A percentile compares a stretch with the other conserved stretches of the same genome.
Conservation (phyloP, 2,797 vertebrate genomes). For the Acanthornis magna region DNA sequence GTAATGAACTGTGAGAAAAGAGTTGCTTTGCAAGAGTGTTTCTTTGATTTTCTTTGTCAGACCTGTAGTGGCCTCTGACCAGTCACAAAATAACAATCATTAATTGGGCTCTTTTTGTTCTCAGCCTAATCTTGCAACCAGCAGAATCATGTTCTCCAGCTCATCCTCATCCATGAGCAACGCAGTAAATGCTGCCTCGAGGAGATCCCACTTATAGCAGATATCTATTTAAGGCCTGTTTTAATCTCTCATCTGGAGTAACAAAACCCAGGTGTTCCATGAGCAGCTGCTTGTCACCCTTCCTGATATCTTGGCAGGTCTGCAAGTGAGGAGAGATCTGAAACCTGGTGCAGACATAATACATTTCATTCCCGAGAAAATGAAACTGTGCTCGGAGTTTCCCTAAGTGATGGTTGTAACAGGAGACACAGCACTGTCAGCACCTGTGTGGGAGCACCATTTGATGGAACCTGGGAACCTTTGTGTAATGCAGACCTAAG, state of each 20-base stretch:
- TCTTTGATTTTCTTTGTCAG: constrained; percentile 31
- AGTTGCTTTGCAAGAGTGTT: constrained; percentile 6
- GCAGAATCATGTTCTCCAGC: neutral
- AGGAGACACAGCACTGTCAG: neutral
- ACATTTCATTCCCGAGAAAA: constrained; percentile 37
- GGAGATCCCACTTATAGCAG: neutral
- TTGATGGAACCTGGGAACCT: neutral
- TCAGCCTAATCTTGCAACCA: neutral
- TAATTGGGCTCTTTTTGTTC: neutral
- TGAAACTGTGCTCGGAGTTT: constrained; percentile 12
- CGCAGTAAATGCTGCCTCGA: neutral
- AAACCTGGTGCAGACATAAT: constrained; percentile 16
- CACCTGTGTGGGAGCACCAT: neutral
- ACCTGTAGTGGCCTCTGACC: neutral
- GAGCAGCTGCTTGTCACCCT: constrained; percentile 23
- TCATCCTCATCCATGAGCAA: neutral
- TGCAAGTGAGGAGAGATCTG: constrained; percentile 27
- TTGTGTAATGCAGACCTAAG: neutral
- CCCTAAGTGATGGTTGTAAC: neutral
- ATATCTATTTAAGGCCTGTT: neutral
- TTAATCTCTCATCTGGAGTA: neutral
- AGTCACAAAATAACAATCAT: neutral
- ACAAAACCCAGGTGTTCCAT: constrained; percentile 43
- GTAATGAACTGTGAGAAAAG: constrained; percentile 60
- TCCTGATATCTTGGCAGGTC: constrained; percentile 16